A percentile compares a stretch with the other conserved stretches of the same genome.
Conservation (phyloP, 2,797 vertebrate genomes). For the Spondyliosoma cantharus region DNA sequence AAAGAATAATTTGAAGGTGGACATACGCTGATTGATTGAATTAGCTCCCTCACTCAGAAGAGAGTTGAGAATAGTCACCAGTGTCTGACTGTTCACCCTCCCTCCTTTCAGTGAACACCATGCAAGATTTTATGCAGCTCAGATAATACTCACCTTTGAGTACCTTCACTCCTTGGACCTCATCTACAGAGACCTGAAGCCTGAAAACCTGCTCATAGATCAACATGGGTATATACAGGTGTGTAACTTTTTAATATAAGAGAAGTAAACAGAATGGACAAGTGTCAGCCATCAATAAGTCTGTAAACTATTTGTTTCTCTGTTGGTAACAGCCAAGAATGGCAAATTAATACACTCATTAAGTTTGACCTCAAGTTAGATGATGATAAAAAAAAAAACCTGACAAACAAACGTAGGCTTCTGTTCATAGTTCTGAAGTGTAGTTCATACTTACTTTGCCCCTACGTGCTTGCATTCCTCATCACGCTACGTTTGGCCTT, state of each 20-base stretch:
- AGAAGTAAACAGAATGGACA: not conserved
- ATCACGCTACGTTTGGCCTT: conserved; percentile 15
- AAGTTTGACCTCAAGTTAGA: not conserved
- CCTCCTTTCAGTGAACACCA: conserved; percentile 91
- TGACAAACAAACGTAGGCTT: not conserved
- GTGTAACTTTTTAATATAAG: not conserved
- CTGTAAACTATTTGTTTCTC: not conserved
- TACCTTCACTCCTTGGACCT: conserved; percentile 99
- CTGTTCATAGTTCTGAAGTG: conserved; percentile 1
- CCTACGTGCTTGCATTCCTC: not conserved
- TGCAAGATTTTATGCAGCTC: conserved; percentile 99
- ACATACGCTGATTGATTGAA: no score
- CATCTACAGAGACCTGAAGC: conserved; percentile 99
- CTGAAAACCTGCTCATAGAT: conserved; percentile 99
- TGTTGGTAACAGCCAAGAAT: not conserved
- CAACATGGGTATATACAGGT: conserved; percentile 99
- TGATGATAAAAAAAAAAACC: not conserved
- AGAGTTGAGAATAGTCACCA: not conserved
- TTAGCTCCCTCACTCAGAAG: not conserved
- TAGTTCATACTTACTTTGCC: not conserved
- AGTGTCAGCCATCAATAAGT: not conserved
- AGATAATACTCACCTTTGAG: conserved; percentile 99
- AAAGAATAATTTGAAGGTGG: not conserved
- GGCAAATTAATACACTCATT: not conserved
- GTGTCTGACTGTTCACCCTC: conserved; percentile 21